phyloP scores from a whole-genome alignment of 2,113 vertebrate species.

The Eubucco bourcierii region DNA sequence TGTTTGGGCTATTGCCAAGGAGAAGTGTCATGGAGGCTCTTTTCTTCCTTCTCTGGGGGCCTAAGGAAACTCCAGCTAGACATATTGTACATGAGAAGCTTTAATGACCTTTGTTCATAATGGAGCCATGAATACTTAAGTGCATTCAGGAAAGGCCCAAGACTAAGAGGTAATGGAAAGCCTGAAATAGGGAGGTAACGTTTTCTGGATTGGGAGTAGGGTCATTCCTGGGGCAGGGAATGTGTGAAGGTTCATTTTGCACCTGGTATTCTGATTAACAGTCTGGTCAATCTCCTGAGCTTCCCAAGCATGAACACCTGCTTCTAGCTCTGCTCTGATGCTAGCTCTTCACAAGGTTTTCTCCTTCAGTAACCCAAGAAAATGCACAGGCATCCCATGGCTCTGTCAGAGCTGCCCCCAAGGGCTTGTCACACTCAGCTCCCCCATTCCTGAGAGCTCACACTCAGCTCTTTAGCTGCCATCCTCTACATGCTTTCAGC shows the following conservation, averaged over 20 bases:
- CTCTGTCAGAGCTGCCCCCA: background rate
- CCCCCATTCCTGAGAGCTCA: background rate
- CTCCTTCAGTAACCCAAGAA: constrained; percentile 21
- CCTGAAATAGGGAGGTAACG: constrained; percentile 36
- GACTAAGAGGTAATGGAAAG: constrained; percentile 33
- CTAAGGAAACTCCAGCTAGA: constrained; percentile 45
- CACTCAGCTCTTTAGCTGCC: background rate
- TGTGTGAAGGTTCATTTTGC: constrained; percentile 33
- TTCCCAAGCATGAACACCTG: constrained; percentile 33
- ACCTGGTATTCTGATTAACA: constrained; percentile 63
- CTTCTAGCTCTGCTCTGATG: constrained; percentile 4
- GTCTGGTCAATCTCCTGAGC: constrained; percentile 22
- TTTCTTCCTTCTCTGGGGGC: constrained; percentile 36
- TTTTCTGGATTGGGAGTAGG: constrained; percentile 54
- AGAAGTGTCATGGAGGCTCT: constrained; percentile 22
- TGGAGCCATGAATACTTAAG: constrained; percentile 38
- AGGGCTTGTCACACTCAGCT: background rate
- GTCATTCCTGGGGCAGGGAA: constrained; percentile 62
- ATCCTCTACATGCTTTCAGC: background rate
- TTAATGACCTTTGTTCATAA: constrained; percentile 53
- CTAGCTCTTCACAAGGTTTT: background rate
- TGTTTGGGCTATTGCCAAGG: constrained; percentile 42
- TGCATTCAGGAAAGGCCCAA: constrained; percentile 50
- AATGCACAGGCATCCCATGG: background rate
- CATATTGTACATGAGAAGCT: constrained; percentile 53